phyloP scores from a whole-genome alignment of 2,797 vertebrate species.

The Pyrocephalus nanus region DNA sequence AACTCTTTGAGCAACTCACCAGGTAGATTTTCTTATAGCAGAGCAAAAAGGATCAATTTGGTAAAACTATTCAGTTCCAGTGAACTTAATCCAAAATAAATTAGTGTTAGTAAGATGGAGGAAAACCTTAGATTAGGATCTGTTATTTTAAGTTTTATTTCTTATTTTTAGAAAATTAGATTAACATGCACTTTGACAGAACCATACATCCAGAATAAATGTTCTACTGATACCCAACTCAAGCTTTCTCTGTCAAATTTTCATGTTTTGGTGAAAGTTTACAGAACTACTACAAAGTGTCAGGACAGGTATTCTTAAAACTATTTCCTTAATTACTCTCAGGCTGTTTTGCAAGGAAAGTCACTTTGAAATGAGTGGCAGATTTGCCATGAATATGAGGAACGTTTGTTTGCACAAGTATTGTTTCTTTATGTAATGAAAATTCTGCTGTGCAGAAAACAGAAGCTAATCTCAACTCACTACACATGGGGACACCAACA shows the following conservation, averaged over 20 bases:
- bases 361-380: not conserved
- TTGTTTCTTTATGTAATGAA: not conserved
- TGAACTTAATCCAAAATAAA: not conserved
- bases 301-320: not conserved
- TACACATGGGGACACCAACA: not conserved
- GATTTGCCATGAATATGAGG: not conserved
- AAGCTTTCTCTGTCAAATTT: not conserved
- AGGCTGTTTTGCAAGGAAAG: not conserved
- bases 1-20: not conserved
- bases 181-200: not conserved
- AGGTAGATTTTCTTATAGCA: not conserved
- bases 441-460: not conserved
- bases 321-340: not conserved
- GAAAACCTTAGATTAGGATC: not conserved
- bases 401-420: not conserved
- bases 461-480: not conserved
- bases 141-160: not conserved
- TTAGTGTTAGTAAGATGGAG: not conserved
- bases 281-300: not conserved
- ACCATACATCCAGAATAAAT: not conserved
- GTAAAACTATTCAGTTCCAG: not conserved
- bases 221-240: not conserved
- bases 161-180: not conserved
- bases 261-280: not conserved
- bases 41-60: not conserved